Percentiles rank a stretch among this genome's conserved stretches.
Evolutionary conservation across 2,888 invertebrate species (phyloP).

Genomic region (Meliscaeva auricollis): DNA sequence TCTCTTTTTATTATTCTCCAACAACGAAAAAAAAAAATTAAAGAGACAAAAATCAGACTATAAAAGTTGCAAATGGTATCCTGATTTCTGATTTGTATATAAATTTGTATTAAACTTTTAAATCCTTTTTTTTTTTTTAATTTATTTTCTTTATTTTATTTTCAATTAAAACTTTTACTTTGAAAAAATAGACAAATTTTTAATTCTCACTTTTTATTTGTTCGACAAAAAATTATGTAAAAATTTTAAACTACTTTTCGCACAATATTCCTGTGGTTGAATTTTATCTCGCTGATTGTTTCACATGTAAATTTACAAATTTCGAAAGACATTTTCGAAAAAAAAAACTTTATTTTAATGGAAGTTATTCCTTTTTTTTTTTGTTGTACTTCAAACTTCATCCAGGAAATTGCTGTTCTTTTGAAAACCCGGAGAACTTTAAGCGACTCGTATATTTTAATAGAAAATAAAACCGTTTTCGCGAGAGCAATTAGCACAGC

Average conservation of each 20-base stretch:
- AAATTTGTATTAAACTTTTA: not conserved
- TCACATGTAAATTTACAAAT: conserved; percentile 43
- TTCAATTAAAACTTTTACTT: not conserved
- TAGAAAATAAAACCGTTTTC: conserved; percentile 18
- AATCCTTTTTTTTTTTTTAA: not conserved
- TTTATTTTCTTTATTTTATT: too few relatives aligned
- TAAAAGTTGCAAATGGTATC: conserved; percentile 42
- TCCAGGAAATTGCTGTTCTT: conserved; percentile 18
- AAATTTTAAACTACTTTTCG: conserved; percentile 47
- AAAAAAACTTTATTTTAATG: not conserved
- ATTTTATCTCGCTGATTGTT: conserved; percentile 47
- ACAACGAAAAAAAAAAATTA: conserved; percentile 9
- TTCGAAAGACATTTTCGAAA: conserved; percentile 56
- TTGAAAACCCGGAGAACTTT: conserved; percentile 8
- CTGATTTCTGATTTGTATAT: conserved; percentile 23
- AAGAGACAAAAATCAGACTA: conserved; percentile 22
- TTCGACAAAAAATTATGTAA: not conserved
- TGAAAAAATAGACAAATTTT: not conserved
- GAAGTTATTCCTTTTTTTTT: not conserved
- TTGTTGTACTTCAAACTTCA: not conserved
- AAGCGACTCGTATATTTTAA: conserved; percentile 1
- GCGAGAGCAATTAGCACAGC: conserved; percentile 74
- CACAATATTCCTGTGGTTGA: conserved; percentile 47
- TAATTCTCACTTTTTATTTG: not conserved
- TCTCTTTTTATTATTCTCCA: not conserved